phyloP scores from a whole-genome alignment of 2,113 vertebrate species.

The Coturnix japonica region DNA sequence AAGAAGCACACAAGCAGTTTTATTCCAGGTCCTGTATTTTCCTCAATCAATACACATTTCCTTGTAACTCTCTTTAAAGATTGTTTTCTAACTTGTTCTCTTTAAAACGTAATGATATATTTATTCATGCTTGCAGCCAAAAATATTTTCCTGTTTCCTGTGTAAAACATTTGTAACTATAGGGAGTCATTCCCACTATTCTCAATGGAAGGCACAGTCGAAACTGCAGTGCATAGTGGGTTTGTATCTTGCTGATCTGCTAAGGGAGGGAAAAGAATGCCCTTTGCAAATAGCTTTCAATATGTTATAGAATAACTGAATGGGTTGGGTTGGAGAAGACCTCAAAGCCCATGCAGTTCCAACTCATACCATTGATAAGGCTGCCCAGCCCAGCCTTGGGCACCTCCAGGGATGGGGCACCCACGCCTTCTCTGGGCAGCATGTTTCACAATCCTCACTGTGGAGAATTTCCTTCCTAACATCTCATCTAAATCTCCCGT shows the following conservation, averaged over 20 bases:
- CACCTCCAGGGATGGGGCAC: too few relatives aligned
- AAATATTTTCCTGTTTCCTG: background rate
- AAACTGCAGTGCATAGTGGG: background rate
- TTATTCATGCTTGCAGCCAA: background rate
- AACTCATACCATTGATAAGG: background rate
- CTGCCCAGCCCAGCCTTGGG: too few relatives aligned
- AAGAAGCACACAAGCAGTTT: background rate
- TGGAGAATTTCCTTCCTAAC: too few relatives aligned
- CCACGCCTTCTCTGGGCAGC: too few relatives aligned
- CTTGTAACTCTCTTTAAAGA: background rate
- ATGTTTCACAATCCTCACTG: too few relatives aligned
- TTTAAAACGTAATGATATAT: background rate
- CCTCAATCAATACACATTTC: background rate
- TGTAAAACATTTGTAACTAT: background rate
- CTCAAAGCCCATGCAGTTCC: background rate
- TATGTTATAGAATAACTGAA: background rate
- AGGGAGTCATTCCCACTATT: background rate
- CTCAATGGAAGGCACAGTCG: background rate
- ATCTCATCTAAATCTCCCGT: too few relatives aligned
- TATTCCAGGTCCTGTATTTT: background rate
- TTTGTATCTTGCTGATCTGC: background rate
- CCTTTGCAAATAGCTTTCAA: background rate
- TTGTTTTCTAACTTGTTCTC: background rate
- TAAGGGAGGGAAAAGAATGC: background rate
- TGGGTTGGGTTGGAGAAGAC: background rate